Base-by-base conservation (phyloP, 2,888 invertebrate species). In the Pachycephus smyrnensis region DNA sequence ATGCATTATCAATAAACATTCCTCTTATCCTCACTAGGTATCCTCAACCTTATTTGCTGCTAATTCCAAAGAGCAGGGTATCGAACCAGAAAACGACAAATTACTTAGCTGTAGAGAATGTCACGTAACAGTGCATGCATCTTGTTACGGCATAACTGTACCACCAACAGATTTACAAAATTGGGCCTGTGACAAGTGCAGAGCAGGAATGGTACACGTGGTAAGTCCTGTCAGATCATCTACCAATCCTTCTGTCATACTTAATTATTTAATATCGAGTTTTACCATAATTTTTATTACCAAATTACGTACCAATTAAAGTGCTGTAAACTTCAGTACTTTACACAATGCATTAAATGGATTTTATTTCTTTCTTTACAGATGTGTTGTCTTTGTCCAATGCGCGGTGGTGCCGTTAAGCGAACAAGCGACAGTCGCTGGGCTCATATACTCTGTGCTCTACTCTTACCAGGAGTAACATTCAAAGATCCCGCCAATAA, bases 361-460 rank as follows among this genome's bases (percentile, higher is more conserved):
- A 30, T 68, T 68, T 75, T 55, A 37, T 71, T 76, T 68, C 69
- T 32, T 35, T 68, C 73, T 76, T 84, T 85, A 23, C 79, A 92
- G 92, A 89, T 91, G 82, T 94, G 94, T 86, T 92, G 92, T 82
- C 86, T 94, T 80, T 94, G 94, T 88, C 92, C 92, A 36, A 89
- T 94, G 86, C 89, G 93, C 75, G 94, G 94, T 15, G 95, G 95
- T 75, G 95, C 95, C 77, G 92, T 95, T 82, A 95, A 95, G 88
- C 93, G 94, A 84, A 94, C 94, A 4, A 93, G 93, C 79, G 94
- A 94, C 85, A 92, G 93, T 33, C 91, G 93, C 73, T 95, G 95
- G 95, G 94, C 93, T 40, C 95, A 95, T 87, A 94, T 95, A 77
- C 91, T 94, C 31, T 95, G 95, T 88, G 94, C 94, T 9, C 92